A percentile compares a stretch with the other conserved stretches of the same genome.
phyloP scores from a whole-genome alignment of 2,888 invertebrate genomes.

The Caenorhabditis plicata region DNA sequence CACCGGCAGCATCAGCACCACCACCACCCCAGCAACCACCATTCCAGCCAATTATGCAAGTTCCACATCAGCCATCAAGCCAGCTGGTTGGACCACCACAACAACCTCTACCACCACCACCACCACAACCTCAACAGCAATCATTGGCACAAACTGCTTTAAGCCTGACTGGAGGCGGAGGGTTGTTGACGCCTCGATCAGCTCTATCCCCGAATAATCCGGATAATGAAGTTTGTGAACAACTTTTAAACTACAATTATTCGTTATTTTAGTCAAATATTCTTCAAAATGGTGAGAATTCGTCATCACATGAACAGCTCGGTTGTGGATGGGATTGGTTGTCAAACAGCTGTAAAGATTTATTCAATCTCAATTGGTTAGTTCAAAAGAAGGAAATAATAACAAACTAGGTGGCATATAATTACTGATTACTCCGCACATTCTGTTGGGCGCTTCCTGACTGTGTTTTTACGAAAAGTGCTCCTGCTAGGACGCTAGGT shows the following conservation, averaged over 20 bases:
- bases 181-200: no score
- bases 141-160: no score
- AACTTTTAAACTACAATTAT: no score
- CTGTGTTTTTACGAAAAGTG: no score
- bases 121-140: neutral
- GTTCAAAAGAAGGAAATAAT: no score
- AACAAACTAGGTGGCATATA: neutral
- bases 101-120: conserved; percentile 1
- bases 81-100: conserved; percentile 4
- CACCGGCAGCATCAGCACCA: conserved; percentile 9
- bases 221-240: no score
- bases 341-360: conserved; percentile 59
- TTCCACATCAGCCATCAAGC: conserved; percentile 30
- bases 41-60: conserved; percentile 7
- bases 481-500: no score
- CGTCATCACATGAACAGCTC: conserved; percentile 55
- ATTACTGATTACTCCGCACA: neutral
- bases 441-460: no score
- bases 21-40: conserved; percentile 17
- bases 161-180: no score
- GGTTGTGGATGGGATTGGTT: conserved; percentile 62
- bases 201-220: conserved; percentile 10
- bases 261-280: no score
- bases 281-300: no score
- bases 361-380: conserved; percentile 47